Base-by-base conservation (phyloP, 2,888 invertebrate genomes). In the Dynastes maya region DNA sequence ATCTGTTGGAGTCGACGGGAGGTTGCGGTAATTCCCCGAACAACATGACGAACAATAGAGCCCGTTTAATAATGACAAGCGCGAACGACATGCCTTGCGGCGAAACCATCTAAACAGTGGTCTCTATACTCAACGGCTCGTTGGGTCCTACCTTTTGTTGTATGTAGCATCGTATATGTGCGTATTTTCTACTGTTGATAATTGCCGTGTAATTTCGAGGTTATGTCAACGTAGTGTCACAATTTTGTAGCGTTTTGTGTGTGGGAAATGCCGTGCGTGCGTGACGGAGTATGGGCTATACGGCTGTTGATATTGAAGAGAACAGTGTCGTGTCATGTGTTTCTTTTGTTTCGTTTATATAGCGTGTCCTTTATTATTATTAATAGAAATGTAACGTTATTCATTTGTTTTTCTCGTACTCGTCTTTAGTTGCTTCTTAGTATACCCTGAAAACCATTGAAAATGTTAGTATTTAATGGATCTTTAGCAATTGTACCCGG, bases 181-280 rank as follows among this genome's bases (percentile, higher is more conserved):
- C 8, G 45, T 45, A 45, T 49, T 53, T 49, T 22, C 68, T 55
- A 55, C 55, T 55, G 16, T 22, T 55, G 45, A 40, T 74, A 74
- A 74, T 74, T 74, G 55, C 72, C 72, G 61, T 74, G 45, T 74
- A 74, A 74, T 63, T 74, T 74, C 27, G 72, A 74, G 72, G 72
- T 74, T 74, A 74, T 74, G 72, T 74, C 72, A 74, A 45, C 72
- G 72, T 49, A 40, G 72, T 74, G 68, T 68, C 68, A 68, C 68
- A 68, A 51, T 68, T 51, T 68, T 51, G 68, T 68, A 51, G n/a
- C 68, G 16, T 22, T 45, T 68, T 49, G 51, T 29, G 72, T 74
- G 72, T 74, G 72, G 72, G 72, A 74, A 68, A 74, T 58, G 49
- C 11, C 72, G 27, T 74, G 72, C 72, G 72, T 74, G 72, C 72